These are phyloP conservation scores for Paramisgurnus dabryanus DNA, from an alignment of 2,113 vertebrate species.

Conservation along the genomic window DNA sequence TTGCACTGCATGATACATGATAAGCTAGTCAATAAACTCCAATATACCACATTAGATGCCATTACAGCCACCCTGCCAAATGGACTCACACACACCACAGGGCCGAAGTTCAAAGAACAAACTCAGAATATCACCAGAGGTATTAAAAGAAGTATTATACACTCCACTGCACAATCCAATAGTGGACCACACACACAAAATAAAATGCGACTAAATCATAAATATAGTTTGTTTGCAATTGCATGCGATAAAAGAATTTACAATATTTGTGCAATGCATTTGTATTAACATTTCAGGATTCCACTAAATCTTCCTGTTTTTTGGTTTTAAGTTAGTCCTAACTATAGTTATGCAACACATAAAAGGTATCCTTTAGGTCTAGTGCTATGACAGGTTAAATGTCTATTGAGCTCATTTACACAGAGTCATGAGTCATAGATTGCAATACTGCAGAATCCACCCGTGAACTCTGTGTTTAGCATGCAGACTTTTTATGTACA, in stretches of 20 bases:
- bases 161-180: not conserved
- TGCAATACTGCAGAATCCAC: not conserved
- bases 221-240: not conserved
- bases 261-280: not conserved
- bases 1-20: not conserved
- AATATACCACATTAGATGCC: not conserved
- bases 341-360: not conserved
- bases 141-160: not conserved
- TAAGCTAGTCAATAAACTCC: conserved; percentile 17
- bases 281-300: not conserved
- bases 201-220: not conserved
- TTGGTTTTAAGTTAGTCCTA: not conserved
- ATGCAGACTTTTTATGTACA: not conserved
- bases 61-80: not conserved
- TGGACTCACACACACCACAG: not conserved
- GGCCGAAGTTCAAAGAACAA: conserved; percentile 10
- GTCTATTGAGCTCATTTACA: not conserved
- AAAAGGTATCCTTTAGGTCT: not conserved
- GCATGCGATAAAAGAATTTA: too few species aligned
- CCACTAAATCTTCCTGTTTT: not conserved
- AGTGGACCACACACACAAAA: not conserved
- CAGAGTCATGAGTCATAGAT: too few species aligned
- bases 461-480: not conserved
- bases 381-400: not conserved
- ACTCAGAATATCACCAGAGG: not conserved